A percentile compares a stretch with the other conserved stretches of the same genome.
Conservation (phyloP, 2,797 vertebrate species). For the Buceros bicornis region DNA sequence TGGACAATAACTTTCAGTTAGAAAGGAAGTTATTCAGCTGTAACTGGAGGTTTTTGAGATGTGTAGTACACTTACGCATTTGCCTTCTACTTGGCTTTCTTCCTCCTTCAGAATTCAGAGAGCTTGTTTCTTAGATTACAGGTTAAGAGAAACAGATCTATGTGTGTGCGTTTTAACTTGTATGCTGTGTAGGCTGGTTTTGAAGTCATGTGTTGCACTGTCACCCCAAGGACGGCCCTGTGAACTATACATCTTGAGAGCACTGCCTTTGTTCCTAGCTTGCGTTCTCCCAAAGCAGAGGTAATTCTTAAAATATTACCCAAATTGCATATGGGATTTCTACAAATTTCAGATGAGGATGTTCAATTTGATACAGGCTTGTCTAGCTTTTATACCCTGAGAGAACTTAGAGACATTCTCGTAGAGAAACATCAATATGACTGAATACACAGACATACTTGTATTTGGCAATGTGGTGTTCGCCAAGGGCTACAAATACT, state of each 20-base stretch:
- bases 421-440: neutral
- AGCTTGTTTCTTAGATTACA: neutral
- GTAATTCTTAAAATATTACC: neutral
- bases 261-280: neutral
- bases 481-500: neutral
- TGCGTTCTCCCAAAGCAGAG: neutral
- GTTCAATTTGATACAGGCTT: neutral
- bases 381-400: neutral
- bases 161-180: neutral
- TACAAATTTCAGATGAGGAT: neutral
- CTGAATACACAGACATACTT: neutral
- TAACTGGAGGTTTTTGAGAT: neutral
- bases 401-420: neutral
- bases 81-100: neutral
- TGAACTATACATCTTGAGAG: neutral
- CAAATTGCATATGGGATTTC: neutral
- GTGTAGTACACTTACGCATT: neutral
- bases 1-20: neutral
- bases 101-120: neutral
- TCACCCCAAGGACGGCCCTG: neutral
- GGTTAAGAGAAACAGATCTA: neutral
- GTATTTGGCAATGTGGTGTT: neutral
- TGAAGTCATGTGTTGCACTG: neutral
- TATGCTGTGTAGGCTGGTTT: neutral
- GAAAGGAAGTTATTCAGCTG: neutral